Base-by-base conservation (phyloP, 2,888 invertebrate genomes). In the Tanytarsus gracilentus region DNA sequence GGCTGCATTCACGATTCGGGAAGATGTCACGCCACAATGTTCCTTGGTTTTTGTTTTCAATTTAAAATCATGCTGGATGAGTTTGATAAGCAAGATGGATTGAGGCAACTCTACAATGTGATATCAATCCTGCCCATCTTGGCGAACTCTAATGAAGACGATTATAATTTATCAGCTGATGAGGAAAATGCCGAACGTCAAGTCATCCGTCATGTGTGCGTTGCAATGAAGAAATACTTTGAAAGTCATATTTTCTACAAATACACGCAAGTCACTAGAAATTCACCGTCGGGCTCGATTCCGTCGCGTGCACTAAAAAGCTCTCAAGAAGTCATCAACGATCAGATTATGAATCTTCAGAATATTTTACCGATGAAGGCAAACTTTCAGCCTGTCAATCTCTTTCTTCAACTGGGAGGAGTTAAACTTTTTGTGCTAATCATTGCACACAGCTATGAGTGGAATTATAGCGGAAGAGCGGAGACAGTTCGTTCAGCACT, bases 1-100 rank as follows among this genome's bases (percentile, higher is more conserved):
- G 97, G 97, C 69, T 93, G 96, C 67, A 94, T 96, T 1, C 93
- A 96, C 72, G 95, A 96, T 76, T 97, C 96, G 0, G 96, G 96
- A n/a, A 81, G 95, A 62, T 95, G 96, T 69, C 95, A 98, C 74
- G 95, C 96, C 2, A 92, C 95, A 25, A 95, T 97, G 94, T 99
- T 99, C 76, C 96, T 99, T 72, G 90, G 93, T 0, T 81, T 95
- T 52, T 89, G 92, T 6, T 96, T 97, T 73, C 88, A 92, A 66
- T 98, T 96, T 73, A 82, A 89, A 66, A 84, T 92, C 1, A 93
- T 99, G 68, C 76, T 98, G 7, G 93, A 95, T 66, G 86, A 95
- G 71, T 99, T 99, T 69, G 98, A 99, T 73, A 79, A 80, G 33
- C 82, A 82, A 75, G 97, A 98, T 73, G 98, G 98, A 0, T 78